Conservation (phyloP, 2,888 invertebrate genomes). For the Dendrolimus pini region DNA sequence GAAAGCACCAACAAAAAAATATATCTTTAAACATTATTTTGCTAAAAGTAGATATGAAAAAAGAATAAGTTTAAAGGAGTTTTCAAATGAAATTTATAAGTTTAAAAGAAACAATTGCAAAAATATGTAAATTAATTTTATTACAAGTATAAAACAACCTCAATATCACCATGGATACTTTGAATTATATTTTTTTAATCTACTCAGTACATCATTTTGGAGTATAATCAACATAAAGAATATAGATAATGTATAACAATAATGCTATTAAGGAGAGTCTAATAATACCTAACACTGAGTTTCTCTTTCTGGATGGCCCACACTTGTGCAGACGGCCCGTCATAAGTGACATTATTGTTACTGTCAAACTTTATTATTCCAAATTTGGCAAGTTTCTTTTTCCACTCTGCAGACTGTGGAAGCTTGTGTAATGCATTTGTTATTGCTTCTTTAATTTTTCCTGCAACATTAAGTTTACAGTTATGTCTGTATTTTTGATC, state of each 20-base stretch:
- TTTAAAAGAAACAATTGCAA: neutral
- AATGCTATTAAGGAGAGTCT: constrained; percentile 51
- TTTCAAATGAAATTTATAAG: neutral
- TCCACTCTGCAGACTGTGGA: constrained; percentile 49
- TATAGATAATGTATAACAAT: constrained; percentile 60
- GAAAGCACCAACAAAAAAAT: constrained; percentile 34
- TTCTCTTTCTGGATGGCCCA: constrained; percentile 64
- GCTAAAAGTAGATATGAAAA: constrained; percentile 25
- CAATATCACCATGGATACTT: constrained; percentile 4
- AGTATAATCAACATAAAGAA: constrained; percentile 59
- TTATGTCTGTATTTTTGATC: neutral
- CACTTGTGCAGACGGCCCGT: constrained; percentile 70
- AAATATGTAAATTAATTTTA: neutral
- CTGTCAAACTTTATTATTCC: constrained; percentile 63
- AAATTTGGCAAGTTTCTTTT: constrained; percentile 60
- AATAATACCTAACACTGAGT: constrained; percentile 75
- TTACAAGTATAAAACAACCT: constrained; percentile 4
- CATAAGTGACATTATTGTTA: constrained; percentile 62
- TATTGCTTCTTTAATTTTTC: constrained; percentile 48
- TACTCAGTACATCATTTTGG: constrained; percentile 36
- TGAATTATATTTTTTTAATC: constrained; percentile 2
- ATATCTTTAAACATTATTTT: constrained; percentile 42
- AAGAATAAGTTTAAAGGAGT: constrained; percentile 3
- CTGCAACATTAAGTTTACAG: constrained; percentile 38
- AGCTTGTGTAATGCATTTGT: constrained; percentile 52